These are phyloP conservation scores for Cebidichthys violaceus DNA, from an alignment of 2,113 vertebrate species.

Conservation along the genomic window DNA sequence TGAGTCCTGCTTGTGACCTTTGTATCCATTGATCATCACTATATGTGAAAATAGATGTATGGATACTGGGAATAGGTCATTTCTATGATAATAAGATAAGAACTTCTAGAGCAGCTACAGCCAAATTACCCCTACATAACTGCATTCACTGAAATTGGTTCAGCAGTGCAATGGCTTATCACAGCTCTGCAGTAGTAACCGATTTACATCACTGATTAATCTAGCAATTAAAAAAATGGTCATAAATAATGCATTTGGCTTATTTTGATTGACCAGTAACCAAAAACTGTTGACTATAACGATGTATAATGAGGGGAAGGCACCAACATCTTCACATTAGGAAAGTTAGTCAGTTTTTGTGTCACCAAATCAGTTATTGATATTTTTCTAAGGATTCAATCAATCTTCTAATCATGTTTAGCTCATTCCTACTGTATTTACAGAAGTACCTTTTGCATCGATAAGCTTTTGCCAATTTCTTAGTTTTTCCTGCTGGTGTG, in stretches of 20 bases:
- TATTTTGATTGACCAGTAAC: conserved; percentile 16
- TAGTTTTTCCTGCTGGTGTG: background rate
- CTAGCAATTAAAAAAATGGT: background rate
- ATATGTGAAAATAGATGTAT: conserved; percentile 15
- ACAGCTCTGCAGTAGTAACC: background rate
- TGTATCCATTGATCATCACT: conserved; percentile 31
- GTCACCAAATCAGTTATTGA: background rate
- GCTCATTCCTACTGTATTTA: background rate
- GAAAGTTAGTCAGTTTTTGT: too few relatives aligned
- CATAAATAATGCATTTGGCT: background rate
- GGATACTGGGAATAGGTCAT: background rate
- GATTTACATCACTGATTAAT: conserved; percentile 4
- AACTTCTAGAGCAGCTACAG: background rate
- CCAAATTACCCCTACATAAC: conserved; percentile 1
- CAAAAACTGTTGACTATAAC: background rate
- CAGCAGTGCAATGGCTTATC: background rate
- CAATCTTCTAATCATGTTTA: background rate
- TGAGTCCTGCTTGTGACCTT: conserved; percentile 44
- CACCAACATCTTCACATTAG: background rate
- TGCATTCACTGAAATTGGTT: background rate
- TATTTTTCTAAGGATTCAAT: too few relatives aligned
- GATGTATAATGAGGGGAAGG: background rate
- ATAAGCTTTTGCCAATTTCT: background rate
- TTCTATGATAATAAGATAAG: conserved; percentile 26
- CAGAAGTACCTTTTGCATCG: background rate